Conservation (phyloP, 2,113 vertebrate species). For the Ibidorhyncha struthersii region DNA sequence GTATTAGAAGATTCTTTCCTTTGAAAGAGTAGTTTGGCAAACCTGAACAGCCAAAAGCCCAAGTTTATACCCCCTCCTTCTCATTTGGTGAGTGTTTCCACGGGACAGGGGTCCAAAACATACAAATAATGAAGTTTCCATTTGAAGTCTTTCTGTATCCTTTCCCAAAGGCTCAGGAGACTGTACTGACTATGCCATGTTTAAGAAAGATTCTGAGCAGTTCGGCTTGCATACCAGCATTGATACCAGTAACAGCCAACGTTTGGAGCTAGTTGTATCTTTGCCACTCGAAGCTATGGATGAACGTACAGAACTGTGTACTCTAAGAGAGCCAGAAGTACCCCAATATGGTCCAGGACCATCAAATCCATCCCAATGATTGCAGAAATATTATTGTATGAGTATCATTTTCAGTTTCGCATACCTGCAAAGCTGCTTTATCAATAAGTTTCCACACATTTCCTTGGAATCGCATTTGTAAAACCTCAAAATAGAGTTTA, state of each 20-base stretch:
- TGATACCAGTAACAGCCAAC: not conserved
- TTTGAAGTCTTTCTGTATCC: not conserved
- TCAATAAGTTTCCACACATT: not conserved
- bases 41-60: not conserved
- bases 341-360: not conserved
- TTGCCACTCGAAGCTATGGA: not conserved
- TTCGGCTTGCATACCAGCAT: not conserved
- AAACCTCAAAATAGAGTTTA: not conserved
- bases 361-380: not conserved
- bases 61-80: not conserved
- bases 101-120: not conserved
- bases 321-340: not conserved
- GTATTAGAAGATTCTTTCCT: not conserved
- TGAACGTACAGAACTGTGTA: accelerated
- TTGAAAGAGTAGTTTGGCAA: not conserved
- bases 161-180: not conserved
- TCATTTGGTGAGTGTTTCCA: not conserved
- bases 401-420: not conserved
- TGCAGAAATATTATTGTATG: not conserved
- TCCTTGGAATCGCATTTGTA: not conserved
- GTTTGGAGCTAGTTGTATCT: not conserved
- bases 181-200: too few species aligned
- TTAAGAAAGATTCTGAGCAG: not conserved
- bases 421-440: not conserved
- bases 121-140: accelerated